Conservation (phyloP, 2,888 invertebrate genomes). For the Julus scanicus region DNA sequence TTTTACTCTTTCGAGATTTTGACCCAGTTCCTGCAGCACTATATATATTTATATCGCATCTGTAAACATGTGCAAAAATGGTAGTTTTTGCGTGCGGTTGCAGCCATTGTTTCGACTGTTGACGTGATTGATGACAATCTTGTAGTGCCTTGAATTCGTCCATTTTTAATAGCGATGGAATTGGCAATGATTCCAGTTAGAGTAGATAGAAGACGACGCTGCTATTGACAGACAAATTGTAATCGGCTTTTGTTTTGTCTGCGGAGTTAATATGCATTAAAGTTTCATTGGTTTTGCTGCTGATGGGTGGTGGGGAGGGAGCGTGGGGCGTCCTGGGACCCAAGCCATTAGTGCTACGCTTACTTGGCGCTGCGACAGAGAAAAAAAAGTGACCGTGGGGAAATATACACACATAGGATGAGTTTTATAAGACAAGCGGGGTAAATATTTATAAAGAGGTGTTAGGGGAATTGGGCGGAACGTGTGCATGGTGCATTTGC, state of each 20-base stretch:
- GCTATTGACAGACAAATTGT: not conserved
- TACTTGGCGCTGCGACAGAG: slow-evolving; percentile 9
- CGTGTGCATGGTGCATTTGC: not conserved
- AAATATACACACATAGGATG: not conserved
- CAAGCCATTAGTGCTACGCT: slow-evolving; percentile 7
- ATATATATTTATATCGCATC: too few species aligned
- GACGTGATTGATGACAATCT: slow-evolving; percentile 19
- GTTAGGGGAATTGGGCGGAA: not conserved
- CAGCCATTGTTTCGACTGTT: not conserved
- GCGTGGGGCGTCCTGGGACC: not conserved
- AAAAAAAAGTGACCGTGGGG: slow-evolving; percentile 9
- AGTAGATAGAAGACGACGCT: not conserved
- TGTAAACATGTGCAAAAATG: too few species aligned
- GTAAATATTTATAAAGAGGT: not conserved
- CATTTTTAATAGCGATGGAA: slow-evolving; percentile 3
- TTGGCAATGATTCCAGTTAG: not conserved
- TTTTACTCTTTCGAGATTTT: too few species aligned
- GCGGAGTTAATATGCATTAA: slow-evolving; percentile 3
- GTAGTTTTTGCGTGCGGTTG: not conserved
- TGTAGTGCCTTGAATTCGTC: not conserved
- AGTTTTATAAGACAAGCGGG: not conserved
- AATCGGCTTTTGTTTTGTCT: slow-evolving; percentile 9
- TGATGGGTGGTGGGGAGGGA: not conserved
- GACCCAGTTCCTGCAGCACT: too few species aligned
- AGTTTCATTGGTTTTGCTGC: not conserved